These are phyloP conservation scores for Drosophila ezoana DNA, from an alignment of 2,888 invertebrate species.

Conservation along the genomic window DNA sequence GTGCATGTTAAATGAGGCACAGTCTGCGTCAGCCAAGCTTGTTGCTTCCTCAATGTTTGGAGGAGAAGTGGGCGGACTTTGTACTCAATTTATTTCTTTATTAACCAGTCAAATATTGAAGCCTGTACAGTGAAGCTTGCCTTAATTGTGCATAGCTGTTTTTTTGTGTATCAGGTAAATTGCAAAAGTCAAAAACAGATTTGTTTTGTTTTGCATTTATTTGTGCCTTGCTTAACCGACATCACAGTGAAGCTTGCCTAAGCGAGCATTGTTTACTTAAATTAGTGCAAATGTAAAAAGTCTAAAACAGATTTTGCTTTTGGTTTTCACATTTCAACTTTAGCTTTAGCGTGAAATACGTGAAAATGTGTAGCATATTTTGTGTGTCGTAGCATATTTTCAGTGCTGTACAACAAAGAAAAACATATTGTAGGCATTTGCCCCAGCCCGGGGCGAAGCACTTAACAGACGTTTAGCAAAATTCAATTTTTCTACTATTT, in stretches of 20 bases:
- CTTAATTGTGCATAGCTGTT: too few species aligned
- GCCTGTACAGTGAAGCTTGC: too few species aligned
- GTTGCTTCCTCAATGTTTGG: constrained; percentile 41
- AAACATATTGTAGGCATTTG: constrained; percentile 61
- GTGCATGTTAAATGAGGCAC: too few species aligned
- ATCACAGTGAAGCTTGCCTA: constrained; percentile 1
- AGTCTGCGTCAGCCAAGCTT: constrained; percentile 13
- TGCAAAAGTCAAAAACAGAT: too few species aligned
- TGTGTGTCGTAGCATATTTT: constrained; percentile 2
- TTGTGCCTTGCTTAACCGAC: background rate
- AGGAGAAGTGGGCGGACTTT: constrained; percentile 22
- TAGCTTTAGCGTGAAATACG: background rate
- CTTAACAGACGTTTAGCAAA: constrained; percentile 62
- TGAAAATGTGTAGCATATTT: background rate
- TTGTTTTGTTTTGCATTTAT: too few species aligned
- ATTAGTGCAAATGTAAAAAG: background rate
- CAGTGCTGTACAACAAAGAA: constrained; percentile 30
- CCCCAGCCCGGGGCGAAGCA: constrained; percentile 33
- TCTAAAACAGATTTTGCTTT: background rate
- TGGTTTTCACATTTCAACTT: background rate
- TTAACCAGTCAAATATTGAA: too few species aligned
- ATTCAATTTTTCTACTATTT: constrained; percentile 55
- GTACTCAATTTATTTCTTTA: too few species aligned
- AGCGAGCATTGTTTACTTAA: background rate
- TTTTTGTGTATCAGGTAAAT: too few species aligned